phyloP scores from a whole-genome alignment of 2,888 invertebrate genomes.

The Heliconius erato region DNA sequence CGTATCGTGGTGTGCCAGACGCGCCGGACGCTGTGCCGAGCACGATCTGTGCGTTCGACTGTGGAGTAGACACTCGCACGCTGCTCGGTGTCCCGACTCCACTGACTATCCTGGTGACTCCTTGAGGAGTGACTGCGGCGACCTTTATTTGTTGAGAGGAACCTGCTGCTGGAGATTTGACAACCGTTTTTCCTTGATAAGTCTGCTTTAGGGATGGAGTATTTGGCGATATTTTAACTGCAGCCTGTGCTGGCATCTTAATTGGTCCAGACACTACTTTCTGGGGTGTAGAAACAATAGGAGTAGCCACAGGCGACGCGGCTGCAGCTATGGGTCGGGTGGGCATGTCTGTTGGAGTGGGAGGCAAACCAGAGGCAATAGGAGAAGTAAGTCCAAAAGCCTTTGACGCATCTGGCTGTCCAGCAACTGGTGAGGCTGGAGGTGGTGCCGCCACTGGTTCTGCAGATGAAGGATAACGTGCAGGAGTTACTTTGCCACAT shows the following conservation, averaged over 20 bases:
- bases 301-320: slow-evolving; percentile 62
- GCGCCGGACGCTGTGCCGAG: slow-evolving; percentile 67
- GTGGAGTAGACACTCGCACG: slow-evolving; percentile 76
- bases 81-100: slow-evolving; percentile 72
- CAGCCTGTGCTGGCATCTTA: slow-evolving; percentile 70
- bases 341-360: slow-evolving; percentile 59
- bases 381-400: slow-evolving; percentile 76
- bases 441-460: slow-evolving; percentile 79
- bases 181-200: slow-evolving; percentile 70
- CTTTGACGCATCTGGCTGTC: slow-evolving; percentile 72
- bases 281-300: slow-evolving; percentile 72
- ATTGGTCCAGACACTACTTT: slow-evolving; percentile 72
- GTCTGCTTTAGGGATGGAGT: slow-evolving; percentile 76
- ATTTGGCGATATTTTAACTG: slow-evolving; percentile 76
- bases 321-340: slow-evolving; percentile 65
- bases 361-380: slow-evolving; percentile 58
- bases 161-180: slow-evolving; percentile 70
- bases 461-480: slow-evolving; percentile 75
- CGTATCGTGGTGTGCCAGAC: slow-evolving; percentile 72
- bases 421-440: slow-evolving; percentile 72
- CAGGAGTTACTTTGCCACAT: slow-evolving; percentile 80
- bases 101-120: slow-evolving; percentile 79
- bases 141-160: slow-evolving; percentile 80
- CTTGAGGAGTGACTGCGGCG: slow-evolving; percentile 77
- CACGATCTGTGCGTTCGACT: slow-evolving; percentile 75